Evolutionary conservation across 53 echinoderm and acorn worm species (phyloP), one percentile per base, ranked within the genome.

Genomic region (Holothuria leucospilota): DNA sequence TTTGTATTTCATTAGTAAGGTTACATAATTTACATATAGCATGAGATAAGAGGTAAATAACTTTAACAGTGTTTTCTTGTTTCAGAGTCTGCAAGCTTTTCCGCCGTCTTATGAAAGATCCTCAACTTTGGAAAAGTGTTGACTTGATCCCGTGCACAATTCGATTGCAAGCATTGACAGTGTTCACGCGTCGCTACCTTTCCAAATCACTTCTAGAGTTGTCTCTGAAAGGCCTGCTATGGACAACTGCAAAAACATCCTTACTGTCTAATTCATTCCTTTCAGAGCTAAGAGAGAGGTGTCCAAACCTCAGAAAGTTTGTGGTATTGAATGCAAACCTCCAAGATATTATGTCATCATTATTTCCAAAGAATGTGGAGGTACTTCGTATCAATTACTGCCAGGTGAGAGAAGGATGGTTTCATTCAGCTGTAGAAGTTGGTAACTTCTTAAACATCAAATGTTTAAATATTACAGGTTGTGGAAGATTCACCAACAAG

Each of bases 61-160:
- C 2, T 46, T n/a, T 42, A 5, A 39, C 5, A 4, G 2, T 0
- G 5, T 34, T 42, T n/a, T 52, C 72, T 52, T 59, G 23, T 83
- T 42, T 20, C 66, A 83, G 84, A 29, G 84, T 83, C 40, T 83
- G 84, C 68, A 83, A 65, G 84, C 40, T 41, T 40, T 83, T 83
- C 68, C 68, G 51, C 2, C 65, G 84, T 26, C 38, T 83, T 23
- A 51, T 83, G 65, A 83, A 83, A 29, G 84, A 83, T 67, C 26
- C 65, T 26, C 67, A 65, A 51, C 68, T 83, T 20, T 83, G 84
- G 84, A 83, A 65, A 20, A 24, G 25, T 29, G 68, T 83, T 14
- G 51, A 67, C 65, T 5, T 83, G 20, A 49, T 64, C 6, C 28
- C 66, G 4, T 67, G 27, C 25, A 25, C 11, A 2, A 46, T 83